phyloP scores from a whole-genome alignment of 2,113 vertebrate genomes.

The Phylloscopus whistleri region DNA sequence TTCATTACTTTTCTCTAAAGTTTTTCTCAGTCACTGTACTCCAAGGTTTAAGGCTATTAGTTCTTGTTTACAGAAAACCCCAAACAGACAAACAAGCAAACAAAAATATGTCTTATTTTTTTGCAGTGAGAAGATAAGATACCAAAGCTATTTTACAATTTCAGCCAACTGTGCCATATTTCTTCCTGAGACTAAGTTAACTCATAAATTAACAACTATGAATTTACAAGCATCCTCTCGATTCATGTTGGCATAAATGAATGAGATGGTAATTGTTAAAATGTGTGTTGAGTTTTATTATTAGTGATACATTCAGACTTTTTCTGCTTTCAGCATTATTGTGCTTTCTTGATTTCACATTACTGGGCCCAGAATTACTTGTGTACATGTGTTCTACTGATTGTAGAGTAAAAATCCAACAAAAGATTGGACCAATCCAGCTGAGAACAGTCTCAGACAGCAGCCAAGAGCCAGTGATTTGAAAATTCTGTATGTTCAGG shows the following conservation, averaged over 20 bases:
- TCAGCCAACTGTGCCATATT: neutral
- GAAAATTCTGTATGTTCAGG: neutral
- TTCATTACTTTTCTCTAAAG: neutral
- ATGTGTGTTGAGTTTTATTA: neutral
- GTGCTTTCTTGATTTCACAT: neutral
- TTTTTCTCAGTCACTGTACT: neutral
- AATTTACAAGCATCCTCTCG: neutral
- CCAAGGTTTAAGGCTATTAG: neutral
- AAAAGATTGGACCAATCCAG: neutral
- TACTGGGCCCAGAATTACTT: neutral
- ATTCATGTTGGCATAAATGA: neutral
- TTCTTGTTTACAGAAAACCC: neutral
- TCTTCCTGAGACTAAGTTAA: neutral
- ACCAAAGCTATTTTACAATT: neutral
- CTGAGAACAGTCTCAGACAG: neutral
- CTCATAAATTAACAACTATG: neutral
- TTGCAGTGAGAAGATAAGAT: neutral
- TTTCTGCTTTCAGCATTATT: neutral
- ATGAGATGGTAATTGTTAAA: neutral
- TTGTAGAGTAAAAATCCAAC: neutral
- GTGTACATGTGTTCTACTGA: neutral
- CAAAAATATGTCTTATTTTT: neutral
- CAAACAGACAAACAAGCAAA: neutral
- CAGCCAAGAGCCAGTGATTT: neutral
- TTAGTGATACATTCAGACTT: neutral